Percentiles rank a stretch among this genome's conserved stretches.
Conservation (phyloP, 2,797 vertebrate species). For the Lepilemur ruficaudatus region DNA sequence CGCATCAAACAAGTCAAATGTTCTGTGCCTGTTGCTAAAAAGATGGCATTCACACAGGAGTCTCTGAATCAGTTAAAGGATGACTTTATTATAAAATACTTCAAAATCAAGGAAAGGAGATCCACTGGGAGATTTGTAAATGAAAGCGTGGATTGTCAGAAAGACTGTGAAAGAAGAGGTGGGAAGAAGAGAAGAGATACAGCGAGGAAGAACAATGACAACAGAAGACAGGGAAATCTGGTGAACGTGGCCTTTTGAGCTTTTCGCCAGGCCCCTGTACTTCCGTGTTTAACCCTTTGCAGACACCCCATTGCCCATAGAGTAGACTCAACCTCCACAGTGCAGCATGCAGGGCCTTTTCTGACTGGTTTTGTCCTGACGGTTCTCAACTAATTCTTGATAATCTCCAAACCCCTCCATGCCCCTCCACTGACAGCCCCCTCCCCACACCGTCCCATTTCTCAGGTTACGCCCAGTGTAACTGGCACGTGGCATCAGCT, state of each 20-base stretch:
- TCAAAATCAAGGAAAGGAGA: not conserved
- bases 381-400: not conserved
- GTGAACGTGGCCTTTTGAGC: fast-evolving
- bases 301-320: not conserved
- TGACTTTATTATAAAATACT: not conserved
- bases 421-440: fast-evolving
- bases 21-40: not conserved
- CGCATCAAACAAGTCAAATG: not conserved
- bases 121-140: not conserved
- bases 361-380: not conserved
- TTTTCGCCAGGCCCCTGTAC: fast-evolving
- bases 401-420: not conserved
- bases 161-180: not conserved
- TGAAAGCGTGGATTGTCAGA: not conserved
- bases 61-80: not conserved
- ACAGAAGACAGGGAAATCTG: fast-evolving
- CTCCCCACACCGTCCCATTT: no score
- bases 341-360: fast-evolving
- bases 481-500: fast-evolving
- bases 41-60: not conserved
- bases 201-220: not conserved
- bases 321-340: not conserved
- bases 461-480: fast-evolving
- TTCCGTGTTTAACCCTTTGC: fast-evolving
- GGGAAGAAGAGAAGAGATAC: not conserved